A percentile compares a stretch with the other conserved stretches of the same genome.
Evolutionary conservation across 2,797 vertebrate species (phyloP).

Genomic region (Gorsachius magnificus): DNA sequence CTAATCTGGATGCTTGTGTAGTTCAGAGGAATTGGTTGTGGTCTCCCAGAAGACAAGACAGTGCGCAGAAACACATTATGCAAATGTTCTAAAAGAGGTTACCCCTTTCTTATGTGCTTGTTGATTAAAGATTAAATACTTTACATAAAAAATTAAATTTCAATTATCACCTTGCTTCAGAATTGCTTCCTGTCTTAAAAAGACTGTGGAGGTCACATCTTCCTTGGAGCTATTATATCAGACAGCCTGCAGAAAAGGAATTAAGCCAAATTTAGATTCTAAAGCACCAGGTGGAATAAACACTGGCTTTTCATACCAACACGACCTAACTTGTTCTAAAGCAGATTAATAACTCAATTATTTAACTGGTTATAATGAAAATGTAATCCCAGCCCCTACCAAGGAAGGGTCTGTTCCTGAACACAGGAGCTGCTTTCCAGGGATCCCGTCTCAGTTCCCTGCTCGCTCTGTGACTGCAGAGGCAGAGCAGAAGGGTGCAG

Average conservation of each 20-base stretch:
- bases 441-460: background rate
- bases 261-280: background rate
- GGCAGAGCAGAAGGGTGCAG: background rate
- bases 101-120: background rate
- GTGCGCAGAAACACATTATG: background rate
- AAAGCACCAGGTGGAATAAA: background rate
- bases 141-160: background rate
- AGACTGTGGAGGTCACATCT: background rate
- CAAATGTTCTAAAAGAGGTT: background rate
- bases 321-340: background rate
- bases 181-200: background rate
- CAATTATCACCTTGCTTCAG: background rate
- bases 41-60: background rate
- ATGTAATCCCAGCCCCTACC: background rate
- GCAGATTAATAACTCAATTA: background rate
- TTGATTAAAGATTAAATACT: background rate
- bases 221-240: background rate
- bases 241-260: background rate
- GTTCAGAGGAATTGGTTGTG: background rate
- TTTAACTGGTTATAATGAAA: background rate
- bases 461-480: rapidly evolving
- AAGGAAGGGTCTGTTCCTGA: background rate
- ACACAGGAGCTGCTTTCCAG: background rate
- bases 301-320: background rate
- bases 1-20: background rate